phyloP scores from a whole-genome alignment of 2,113 vertebrate genomes.

The Carollia perspicillata region DNA sequence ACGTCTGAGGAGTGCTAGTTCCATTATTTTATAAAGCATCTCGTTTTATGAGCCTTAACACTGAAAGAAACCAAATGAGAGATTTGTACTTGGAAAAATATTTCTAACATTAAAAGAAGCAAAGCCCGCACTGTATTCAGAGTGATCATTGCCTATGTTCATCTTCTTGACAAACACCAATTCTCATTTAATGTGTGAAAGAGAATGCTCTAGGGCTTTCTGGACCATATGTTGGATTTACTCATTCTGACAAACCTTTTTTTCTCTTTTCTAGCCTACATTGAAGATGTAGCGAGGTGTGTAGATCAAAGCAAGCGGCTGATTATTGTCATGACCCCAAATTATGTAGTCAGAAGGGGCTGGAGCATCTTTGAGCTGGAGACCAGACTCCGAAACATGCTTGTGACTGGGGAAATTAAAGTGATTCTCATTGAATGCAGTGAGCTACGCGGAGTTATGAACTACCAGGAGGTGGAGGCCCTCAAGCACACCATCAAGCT shows the following conservation, averaged over 20 bases:
- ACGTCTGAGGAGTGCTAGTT: neutral
- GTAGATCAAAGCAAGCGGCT: slow-evolving; percentile 98
- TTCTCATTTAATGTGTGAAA: neutral
- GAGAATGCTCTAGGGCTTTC: neutral
- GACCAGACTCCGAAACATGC: slow-evolving; percentile 97
- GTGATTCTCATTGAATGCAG: slow-evolving; percentile 99
- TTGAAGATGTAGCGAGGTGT: slow-evolving; percentile 98
- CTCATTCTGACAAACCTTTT: slow-evolving; percentile 67
- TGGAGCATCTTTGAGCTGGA: slow-evolving; percentile 99
- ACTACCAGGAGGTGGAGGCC: slow-evolving; percentile 99
- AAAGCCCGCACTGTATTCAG: neutral
- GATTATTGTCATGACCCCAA: slow-evolving; percentile 99
- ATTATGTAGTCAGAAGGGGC: slow-evolving; percentile 96
- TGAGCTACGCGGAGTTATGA: slow-evolving; percentile 97
- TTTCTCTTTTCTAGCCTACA: slow-evolving; percentile 90
- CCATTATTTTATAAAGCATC: neutral
- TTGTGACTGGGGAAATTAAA: slow-evolving; percentile 97
- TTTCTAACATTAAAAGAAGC: neutral
- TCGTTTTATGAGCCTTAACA: slow-evolving; percentile 15
- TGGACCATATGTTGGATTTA: neutral
- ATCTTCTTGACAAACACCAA: neutral
- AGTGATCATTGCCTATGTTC: neutral
- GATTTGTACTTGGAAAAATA: neutral
- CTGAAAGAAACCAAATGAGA: slow-evolving; percentile 26
- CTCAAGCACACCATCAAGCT: slow-evolving; percentile 98